These are phyloP conservation scores for Zelostemma sp. DNA, from an alignment of 1,140 invertebrate species.

Conservation along the genomic window DNA sequence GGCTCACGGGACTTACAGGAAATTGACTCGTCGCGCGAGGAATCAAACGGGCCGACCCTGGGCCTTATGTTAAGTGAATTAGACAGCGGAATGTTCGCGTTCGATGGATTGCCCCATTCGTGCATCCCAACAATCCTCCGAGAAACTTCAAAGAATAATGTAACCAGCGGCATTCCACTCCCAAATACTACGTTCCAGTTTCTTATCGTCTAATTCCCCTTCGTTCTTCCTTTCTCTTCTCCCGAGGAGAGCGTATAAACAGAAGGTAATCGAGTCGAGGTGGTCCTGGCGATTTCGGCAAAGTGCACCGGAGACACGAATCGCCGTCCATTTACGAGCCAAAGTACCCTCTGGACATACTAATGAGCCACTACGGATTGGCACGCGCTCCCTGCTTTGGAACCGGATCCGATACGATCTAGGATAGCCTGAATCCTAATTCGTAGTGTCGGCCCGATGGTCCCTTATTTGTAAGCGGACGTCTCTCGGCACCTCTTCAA, in stretches of 20 bases:
- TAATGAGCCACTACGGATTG: slow-evolving; percentile 41
- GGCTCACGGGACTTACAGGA: slow-evolving; percentile 41
- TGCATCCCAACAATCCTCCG: background rate
- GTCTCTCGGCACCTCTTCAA: slow-evolving; percentile 15
- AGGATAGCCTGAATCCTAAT: slow-evolving; percentile 43
- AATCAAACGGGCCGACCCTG: slow-evolving; percentile 35
- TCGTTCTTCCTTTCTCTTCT: background rate
- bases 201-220: background rate
- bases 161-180: too few species aligned
- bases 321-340: slow-evolving; percentile 48
- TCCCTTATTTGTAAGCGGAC: slow-evolving; percentile 47
- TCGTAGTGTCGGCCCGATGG: slow-evolving; percentile 45
- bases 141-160: too few species aligned
- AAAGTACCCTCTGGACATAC: slow-evolving; percentile 41
- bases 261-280: slow-evolving; percentile 30
- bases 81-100: slow-evolving; percentile 65
- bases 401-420: slow-evolving; percentile 46
- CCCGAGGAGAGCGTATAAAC: background rate
- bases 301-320: slow-evolving; percentile 32
- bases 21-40: slow-evolving; percentile 57
- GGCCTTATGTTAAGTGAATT: slow-evolving; percentile 67
- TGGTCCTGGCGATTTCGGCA: slow-evolving; percentile 38
- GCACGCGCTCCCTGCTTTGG: slow-evolving; percentile 40
- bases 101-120: slow-evolving; percentile 56
- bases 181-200: background rate